A percentile compares a stretch with the other conserved stretches of the same genome.
phyloP scores from a whole-genome alignment of 2,113 vertebrate species.

The Indicator maculatus region DNA sequence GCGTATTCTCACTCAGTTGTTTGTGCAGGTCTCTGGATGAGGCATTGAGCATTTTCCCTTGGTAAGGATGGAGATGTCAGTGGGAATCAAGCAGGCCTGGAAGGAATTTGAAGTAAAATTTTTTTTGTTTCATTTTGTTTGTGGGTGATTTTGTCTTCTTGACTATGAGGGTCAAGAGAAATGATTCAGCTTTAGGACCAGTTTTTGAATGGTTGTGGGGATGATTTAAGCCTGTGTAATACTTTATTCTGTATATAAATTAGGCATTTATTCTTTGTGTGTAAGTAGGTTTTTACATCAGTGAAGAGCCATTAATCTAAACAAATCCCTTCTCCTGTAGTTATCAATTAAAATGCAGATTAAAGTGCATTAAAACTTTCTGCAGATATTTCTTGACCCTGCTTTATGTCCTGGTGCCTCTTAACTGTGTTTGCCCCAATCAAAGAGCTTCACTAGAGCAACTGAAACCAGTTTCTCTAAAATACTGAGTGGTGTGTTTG shows the following conservation, averaged over 20 bases:
- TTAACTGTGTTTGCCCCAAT: constrained; percentile 5
- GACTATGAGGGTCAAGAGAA: neutral
- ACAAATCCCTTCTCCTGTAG: neutral
- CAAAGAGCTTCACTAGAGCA: neutral
- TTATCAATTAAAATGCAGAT: neutral
- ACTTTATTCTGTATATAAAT: neutral
- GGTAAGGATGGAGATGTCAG: neutral
- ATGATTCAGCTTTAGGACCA: neutral
- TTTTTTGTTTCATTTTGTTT: too few species aligned
- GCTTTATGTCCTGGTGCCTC: neutral
- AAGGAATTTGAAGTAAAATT: neutral
- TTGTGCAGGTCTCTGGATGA: neutral
- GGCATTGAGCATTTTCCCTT: neutral
- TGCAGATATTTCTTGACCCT: neutral
- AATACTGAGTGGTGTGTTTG: constrained; percentile 35
- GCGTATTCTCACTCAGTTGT: neutral
- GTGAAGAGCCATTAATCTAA: neutral
- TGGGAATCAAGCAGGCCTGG: neutral
- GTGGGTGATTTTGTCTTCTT: neutral
- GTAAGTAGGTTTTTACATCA: neutral
- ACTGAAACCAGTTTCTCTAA: constrained; percentile 46
- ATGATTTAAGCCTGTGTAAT: neutral
- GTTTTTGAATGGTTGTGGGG: neutral
- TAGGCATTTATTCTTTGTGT: neutral
- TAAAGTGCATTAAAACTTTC: neutral